These are phyloP conservation scores for Todiramphus chloris DNA, from an alignment of 2,113 vertebrate genomes.

Conservation along the genomic window DNA sequence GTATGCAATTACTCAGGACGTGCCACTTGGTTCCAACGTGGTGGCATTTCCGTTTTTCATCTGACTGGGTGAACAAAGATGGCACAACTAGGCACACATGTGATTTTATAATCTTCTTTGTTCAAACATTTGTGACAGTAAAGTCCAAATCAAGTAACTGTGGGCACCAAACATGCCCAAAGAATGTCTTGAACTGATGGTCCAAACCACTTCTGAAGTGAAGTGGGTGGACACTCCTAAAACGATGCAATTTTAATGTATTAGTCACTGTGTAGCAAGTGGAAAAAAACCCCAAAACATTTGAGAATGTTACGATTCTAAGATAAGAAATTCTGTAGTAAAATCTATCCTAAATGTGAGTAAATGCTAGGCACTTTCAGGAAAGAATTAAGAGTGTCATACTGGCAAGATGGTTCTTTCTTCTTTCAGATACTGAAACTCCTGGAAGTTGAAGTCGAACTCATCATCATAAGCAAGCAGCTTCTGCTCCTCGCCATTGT, in stretches of 20 bases:
- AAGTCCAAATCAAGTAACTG: background rate
- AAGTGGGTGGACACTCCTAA: background rate
- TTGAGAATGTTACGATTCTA: background rate
- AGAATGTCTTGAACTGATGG: background rate
- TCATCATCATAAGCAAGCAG: conserved; percentile 82
- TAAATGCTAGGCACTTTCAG: background rate
- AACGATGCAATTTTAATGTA: background rate
- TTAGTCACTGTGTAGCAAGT: fast-evolving
- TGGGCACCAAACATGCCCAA: background rate
- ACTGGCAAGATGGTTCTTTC: conserved; percentile 85
- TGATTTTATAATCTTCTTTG: background rate
- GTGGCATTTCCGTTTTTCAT: background rate
- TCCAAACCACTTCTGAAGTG: background rate
- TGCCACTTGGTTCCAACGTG: fast-evolving
- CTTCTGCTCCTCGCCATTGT: conserved; percentile 76
- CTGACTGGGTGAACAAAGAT: background rate
- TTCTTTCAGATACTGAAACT: conserved; percentile 85
- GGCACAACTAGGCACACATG: background rate
- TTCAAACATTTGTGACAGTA: background rate
- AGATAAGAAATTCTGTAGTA: background rate
- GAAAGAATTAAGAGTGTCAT: background rate
- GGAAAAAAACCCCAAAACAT: background rate
- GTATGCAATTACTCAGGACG: background rate
- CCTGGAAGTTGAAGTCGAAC: conserved; percentile 92
- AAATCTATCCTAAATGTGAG: background rate